Conservation (phyloP, 23 tunicate species). For the Trididemnum miniatum region DNA sequence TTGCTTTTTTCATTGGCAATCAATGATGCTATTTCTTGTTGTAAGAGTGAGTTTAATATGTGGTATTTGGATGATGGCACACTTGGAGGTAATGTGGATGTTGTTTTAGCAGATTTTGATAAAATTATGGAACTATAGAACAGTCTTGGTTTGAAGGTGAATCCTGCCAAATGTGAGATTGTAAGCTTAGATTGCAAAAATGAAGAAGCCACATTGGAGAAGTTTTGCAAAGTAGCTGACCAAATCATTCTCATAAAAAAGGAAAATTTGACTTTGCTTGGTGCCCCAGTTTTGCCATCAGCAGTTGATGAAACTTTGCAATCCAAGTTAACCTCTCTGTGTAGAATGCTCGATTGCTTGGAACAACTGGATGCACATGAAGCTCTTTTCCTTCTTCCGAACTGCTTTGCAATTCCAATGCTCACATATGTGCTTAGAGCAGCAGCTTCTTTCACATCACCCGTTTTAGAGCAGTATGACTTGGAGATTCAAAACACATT, state of each 20-base stretch:
- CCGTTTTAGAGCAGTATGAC: not conserved
- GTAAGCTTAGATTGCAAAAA: not conserved
- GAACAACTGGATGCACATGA: not conserved
- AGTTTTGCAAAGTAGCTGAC: not conserved
- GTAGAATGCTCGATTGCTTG: not conserved
- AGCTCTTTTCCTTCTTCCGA: not conserved
- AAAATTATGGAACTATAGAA: not conserved
- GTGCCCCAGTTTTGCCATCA: slow-evolving; percentile 7
- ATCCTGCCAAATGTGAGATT: slow-evolving; percentile 1
- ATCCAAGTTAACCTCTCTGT: not conserved
- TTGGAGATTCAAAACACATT: not conserved
- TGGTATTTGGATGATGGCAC: slow-evolving; percentile 16
- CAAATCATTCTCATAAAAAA: not conserved
- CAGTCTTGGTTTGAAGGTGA: slow-evolving; percentile 9
- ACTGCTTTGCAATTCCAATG: slow-evolving; percentile 15
- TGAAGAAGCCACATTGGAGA: not conserved
- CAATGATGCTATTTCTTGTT: not conserved
- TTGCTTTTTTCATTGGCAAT: slow-evolving; percentile 14
- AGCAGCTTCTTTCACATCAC: not conserved
- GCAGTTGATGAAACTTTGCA: not conserved
- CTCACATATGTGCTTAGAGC: not conserved
- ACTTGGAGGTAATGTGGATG: not conserved
- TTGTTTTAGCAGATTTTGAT: not conserved
- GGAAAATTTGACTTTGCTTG: not conserved
- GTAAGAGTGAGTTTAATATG: slow-evolving; percentile 7